Percentiles rank a stretch among this genome's conserved stretches.
phyloP scores from a whole-genome alignment of 2,113 vertebrate species.

The Anser cygnoides region DNA sequence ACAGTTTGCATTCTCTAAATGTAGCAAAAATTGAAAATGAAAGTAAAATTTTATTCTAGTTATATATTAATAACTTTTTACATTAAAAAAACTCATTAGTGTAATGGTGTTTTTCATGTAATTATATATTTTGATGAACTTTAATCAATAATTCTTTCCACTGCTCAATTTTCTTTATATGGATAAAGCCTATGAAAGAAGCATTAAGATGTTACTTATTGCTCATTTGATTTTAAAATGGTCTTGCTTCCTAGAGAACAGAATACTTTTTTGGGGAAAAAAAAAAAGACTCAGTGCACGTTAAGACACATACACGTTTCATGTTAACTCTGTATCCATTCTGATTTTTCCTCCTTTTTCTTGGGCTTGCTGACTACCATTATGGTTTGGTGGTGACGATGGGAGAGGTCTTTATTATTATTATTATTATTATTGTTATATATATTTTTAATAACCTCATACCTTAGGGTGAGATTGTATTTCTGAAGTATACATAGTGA shows the following conservation, averaged over 20 bases:
- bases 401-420: neutral
- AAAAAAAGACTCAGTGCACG: fast-evolving
- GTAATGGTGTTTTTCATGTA: neutral
- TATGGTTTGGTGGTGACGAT: neutral
- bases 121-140: neutral
- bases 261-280: neutral
- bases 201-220: neutral
- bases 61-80: neutral
- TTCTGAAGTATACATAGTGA: neutral
- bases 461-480: neutral
- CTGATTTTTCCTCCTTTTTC: neutral
- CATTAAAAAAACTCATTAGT: neutral
- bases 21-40: neutral
- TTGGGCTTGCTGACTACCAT: neutral
- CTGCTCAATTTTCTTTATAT: neutral
- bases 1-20: neutral
- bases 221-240: neutral
- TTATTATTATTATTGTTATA: neutral
- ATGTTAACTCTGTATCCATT: neutral
- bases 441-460: neutral
- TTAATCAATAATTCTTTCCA: neutral
- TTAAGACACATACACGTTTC: fast-evolving
- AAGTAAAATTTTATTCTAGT: neutral
- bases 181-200: neutral
- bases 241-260: neutral